phyloP scores from a whole-genome alignment of 2,797 vertebrate genomes.

The Sebastes variabilis region DNA sequence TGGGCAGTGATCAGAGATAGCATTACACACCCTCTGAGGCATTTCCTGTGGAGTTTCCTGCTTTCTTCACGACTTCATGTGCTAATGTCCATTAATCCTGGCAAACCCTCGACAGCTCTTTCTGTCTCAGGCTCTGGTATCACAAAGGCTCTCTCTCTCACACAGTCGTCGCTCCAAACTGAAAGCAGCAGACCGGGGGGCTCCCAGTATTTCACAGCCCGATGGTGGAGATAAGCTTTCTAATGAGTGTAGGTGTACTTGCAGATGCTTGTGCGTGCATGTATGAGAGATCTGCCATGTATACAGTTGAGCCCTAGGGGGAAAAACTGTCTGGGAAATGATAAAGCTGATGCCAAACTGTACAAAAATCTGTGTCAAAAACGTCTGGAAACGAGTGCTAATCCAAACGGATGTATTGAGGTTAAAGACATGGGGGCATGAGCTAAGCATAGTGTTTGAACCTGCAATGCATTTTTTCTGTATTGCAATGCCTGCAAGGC shows the following conservation, averaged over 20 bases:
- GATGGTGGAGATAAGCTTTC: slow-evolving; percentile 71
- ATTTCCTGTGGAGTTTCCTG: slow-evolving; percentile 81
- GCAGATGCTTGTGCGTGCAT: slow-evolving; percentile 33
- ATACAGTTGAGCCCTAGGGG: neutral
- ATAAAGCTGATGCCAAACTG: slow-evolving; percentile 2
- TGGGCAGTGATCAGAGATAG: slow-evolving; percentile 73
- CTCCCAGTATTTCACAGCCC: slow-evolving; percentile 54
- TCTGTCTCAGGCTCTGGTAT: slow-evolving; percentile 61
- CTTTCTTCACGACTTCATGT: slow-evolving; percentile 69
- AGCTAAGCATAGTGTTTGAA: neutral
- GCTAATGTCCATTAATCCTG: slow-evolving; percentile 76
- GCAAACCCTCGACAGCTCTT: slow-evolving; percentile 54
- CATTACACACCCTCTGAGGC: slow-evolving; percentile 81
- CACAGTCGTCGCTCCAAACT: slow-evolving; percentile 19
- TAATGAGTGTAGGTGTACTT: slow-evolving; percentile 31
- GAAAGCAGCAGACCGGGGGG: slow-evolving; percentile 31
- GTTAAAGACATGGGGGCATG: slow-evolving; percentile 7
- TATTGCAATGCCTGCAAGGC: slow-evolving; percentile 13
- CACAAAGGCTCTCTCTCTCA: slow-evolving; percentile 63
- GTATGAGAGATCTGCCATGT: slow-evolving; percentile 9
- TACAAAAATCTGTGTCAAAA: slow-evolving; percentile 17
- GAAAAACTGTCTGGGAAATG: slow-evolving; percentile 36
- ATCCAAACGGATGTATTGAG: neutral
- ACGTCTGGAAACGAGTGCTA: neutral
- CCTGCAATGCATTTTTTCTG: neutral